A percentile compares a stretch with the other conserved stretches of the same genome.
These are phyloP conservation scores for Hipparchia sbordonii DNA, from an alignment of 2,888 invertebrate species.

Conservation along the genomic window DNA sequence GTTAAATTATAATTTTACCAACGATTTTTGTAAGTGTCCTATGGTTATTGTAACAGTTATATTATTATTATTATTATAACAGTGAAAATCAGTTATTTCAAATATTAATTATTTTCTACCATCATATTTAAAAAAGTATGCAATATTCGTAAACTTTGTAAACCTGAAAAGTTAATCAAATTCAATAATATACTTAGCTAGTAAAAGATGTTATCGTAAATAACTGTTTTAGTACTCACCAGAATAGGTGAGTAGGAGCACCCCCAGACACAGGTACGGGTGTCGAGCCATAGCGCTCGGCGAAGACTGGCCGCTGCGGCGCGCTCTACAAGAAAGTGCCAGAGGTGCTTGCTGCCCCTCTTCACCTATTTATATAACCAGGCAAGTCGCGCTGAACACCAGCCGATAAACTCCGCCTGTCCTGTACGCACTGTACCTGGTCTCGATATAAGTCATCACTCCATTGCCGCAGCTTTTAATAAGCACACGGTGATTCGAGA, in stretches of 20 bases:
- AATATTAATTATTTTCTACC: background rate
- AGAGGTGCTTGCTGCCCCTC: constrained; percentile 79
- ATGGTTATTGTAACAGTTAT: too few species aligned
- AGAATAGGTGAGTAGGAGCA: constrained; percentile 72
- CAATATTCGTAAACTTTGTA: background rate
- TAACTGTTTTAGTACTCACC: constrained; percentile 65
- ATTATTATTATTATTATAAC: too few species aligned
- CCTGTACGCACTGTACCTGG: constrained; percentile 62
- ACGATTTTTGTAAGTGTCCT: background rate
- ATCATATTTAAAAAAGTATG: background rate
- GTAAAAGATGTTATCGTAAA: constrained; percentile 6
- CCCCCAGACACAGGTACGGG: constrained; percentile 78
- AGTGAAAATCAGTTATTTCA: background rate
- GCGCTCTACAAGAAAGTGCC: constrained; percentile 78
- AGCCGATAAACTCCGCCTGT: constrained; percentile 61
- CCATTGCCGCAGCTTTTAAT: constrained; percentile 67
- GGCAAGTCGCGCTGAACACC: constrained; percentile 59
- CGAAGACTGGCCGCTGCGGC: constrained; percentile 71
- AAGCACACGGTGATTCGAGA: constrained; percentile 56
- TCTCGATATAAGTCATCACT: constrained; percentile 58
- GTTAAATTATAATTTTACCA: background rate
- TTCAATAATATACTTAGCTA: constrained; percentile 1
- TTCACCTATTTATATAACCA: constrained; percentile 81
- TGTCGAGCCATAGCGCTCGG: constrained; percentile 82
- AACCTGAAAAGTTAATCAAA: background rate